A percentile compares a stretch with the other conserved stretches of the same genome.
Evolutionary conservation across 2,888 invertebrate genomes (phyloP).

Genomic region (Encarsia formosa): DNA sequence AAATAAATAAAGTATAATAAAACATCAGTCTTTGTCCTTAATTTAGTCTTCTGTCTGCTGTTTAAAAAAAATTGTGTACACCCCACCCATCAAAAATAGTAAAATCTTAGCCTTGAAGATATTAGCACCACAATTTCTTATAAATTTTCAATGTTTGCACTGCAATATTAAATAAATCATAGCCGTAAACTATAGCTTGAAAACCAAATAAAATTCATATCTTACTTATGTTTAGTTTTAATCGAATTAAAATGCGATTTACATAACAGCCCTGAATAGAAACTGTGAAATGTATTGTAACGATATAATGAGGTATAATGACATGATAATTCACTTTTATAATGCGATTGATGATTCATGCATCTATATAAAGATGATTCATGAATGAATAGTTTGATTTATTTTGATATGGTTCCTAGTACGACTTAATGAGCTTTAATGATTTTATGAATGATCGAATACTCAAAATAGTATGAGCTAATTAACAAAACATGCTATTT

Average conservation of each 20-base stretch:
- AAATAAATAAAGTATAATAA: too few relatives aligned
- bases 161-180: too few relatives aligned
- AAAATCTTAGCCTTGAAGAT: too few relatives aligned
- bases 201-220: neutral
- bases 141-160: too few relatives aligned
- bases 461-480: slow-evolving; percentile 9
- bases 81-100: too few relatives aligned
- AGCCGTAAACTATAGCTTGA: too few relatives aligned
- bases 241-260: neutral
- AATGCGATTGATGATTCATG: slow-evolving; percentile 24
- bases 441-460: slow-evolving; percentile 3
- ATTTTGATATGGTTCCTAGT: slow-evolving; percentile 7
- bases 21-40: too few relatives aligned
- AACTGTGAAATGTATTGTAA: slow-evolving; percentile 48
- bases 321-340: slow-evolving; percentile 4
- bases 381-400: slow-evolving; percentile 20
- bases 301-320: slow-evolving; percentile 18
- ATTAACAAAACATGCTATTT: slow-evolving; percentile 23
- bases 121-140: too few relatives aligned
- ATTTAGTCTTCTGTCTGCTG: too few relatives aligned
- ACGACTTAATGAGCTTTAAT: slow-evolving; percentile 9
- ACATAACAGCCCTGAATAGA: slow-evolving; percentile 46
- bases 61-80: too few relatives aligned
- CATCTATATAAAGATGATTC: slow-evolving; percentile 15
- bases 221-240: neutral